phyloP scores from a whole-genome alignment of 2,888 invertebrate genomes.

The Pardosa pseudoannulata region DNA sequence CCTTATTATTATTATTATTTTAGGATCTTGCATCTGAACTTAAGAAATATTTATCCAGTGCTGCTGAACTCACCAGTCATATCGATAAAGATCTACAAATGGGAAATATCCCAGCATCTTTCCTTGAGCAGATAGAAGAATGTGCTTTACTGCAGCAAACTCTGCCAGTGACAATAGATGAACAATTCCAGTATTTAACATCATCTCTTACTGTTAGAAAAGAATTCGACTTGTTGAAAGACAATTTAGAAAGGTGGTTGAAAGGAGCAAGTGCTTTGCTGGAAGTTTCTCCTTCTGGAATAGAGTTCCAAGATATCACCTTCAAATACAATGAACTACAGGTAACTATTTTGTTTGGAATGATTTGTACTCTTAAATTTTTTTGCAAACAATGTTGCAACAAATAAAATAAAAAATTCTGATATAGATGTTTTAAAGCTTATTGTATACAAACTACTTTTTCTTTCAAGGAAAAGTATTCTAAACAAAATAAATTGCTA shows the following conservation, averaged over 20 bases:
- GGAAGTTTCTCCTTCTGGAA: slow-evolving; percentile 86
- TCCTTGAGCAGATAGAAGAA: slow-evolving; percentile 90
- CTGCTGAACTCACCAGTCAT: slow-evolving; percentile 84
- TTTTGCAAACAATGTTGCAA: no score
- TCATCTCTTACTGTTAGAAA: slow-evolving; percentile 80
- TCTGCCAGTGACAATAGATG: slow-evolving; percentile 87
- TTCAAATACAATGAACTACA: slow-evolving; percentile 74
- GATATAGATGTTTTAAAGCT: no score
- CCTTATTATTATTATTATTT: no score
- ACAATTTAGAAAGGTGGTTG: slow-evolving; percentile 50
- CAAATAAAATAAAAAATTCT: no score
- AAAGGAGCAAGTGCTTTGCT: slow-evolving; percentile 72
- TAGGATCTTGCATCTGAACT: slow-evolving; percentile 83
- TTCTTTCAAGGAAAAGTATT: no score
- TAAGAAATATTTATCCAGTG: slow-evolving; percentile 83
- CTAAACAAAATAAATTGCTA: no score
- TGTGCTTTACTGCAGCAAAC: slow-evolving; percentile 87
- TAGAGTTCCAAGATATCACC: slow-evolving; percentile 90
- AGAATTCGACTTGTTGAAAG: slow-evolving; percentile 49
- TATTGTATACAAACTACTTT: no score
- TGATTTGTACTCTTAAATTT: no score
- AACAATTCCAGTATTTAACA: slow-evolving; percentile 87
- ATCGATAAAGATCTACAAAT: slow-evolving; percentile 83
- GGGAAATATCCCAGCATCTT: slow-evolving; percentile 86
- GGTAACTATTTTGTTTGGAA: slow-evolving; percentile 36